Base-by-base conservation (phyloP, 2,113 vertebrate genomes). In the Scortum barcoo region DNA sequence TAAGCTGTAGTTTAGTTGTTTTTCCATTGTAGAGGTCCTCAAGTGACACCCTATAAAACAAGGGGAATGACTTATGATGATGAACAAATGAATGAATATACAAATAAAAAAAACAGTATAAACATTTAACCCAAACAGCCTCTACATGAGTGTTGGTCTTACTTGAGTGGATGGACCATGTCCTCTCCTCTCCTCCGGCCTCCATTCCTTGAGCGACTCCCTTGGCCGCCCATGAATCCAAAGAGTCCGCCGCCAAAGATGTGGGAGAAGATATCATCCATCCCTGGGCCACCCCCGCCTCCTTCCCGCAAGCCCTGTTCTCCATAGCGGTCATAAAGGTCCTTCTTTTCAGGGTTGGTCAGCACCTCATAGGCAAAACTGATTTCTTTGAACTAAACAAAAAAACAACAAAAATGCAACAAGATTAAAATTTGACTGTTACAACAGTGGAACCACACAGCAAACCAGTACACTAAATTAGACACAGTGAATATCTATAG, bases 221-320 rank as follows among this genome's bases (percentile, higher is more conserved):
- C 96, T 73, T 99, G 98, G 74, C 97, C 97, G 20, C 98, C 98
- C 97, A 99, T 99, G 91, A 99, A 99, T 81, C 97, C 96, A 61
- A 99, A 99, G 73, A 99, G 96, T 50, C 98, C 97, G 60, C 98
- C 97, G 16, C 98, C 97, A 89, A 99, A 99, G 91, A 99, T 99
- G 88, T 99, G 98, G 65, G 98, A 99, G 94, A 99, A 99, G 89
- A 99, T 99, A 78, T 99, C 98, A 56, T 99, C 98, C 98, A 99
- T 99, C 65, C 97, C 97, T 2, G 96, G 96, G 44, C 98, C 95
- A 19, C 97, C 97, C 4, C 97, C 96, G 0, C 98, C 97, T 6
- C 98, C 98, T 96, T 99, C 98, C 84, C 98, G 97, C 83, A 99
- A 94, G 1, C 98, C 98, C 89, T 99, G 97, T 24, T 99, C 98